Conservation (phyloP, 2,113 vertebrate genomes). For the Hoplias malabaricus region DNA sequence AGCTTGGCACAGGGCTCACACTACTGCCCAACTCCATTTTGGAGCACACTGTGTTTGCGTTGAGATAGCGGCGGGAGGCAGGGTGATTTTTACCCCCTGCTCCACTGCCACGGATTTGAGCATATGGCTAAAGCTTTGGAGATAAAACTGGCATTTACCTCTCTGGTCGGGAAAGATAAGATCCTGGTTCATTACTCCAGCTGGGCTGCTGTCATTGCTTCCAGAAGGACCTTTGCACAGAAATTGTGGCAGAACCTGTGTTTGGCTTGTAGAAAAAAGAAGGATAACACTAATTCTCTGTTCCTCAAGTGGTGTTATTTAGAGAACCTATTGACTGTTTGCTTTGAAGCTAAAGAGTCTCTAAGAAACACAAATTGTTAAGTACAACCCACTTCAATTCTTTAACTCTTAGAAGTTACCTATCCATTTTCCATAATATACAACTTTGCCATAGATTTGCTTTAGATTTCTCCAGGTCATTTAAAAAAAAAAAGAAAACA, state of each 20-base stretch:
- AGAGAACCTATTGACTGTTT: conserved; percentile 14
- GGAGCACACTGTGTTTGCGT: conserved; percentile 39
- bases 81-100: conserved; percentile 58
- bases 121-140: conserved; percentile 75
- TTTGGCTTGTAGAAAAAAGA: conserved; percentile 44
- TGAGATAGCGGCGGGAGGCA: conserved; percentile 53
- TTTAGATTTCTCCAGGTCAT: too few relatives aligned
- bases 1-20: neutral
- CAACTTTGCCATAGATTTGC: too few relatives aligned
- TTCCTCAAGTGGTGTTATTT: conserved; percentile 43
- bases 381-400: neutral
- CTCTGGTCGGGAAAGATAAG: conserved; percentile 69
- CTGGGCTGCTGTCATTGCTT: conserved; percentile 59
- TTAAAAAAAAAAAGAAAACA: too few relatives aligned
- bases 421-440: too few relatives aligned
- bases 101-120: conserved; percentile 68
- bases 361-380: neutral
- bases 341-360: conserved; percentile 9
- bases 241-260: conserved; percentile 25
- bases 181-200: conserved; percentile 67
- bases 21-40: conserved; percentile 15
- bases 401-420: neutral
- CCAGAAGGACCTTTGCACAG: conserved; percentile 47
- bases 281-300: conserved; percentile 40
- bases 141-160: conserved; percentile 69